Evolutionary conservation across 2,888 invertebrate species (phyloP), one percentile per base, ranked within the genome.

Genomic region (Rhingia campestris): DNA sequence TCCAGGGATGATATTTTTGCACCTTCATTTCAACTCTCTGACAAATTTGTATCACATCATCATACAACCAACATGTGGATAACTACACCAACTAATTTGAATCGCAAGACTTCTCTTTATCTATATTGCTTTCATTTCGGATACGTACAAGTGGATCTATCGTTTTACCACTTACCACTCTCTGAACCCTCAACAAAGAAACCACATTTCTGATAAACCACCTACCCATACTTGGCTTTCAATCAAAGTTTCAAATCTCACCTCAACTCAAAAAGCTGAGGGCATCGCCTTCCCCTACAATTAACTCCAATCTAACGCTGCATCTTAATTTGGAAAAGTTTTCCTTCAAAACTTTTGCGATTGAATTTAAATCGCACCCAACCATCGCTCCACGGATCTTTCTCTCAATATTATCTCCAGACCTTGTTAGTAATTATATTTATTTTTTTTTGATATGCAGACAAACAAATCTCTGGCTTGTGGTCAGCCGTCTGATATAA

Each of bases 301-400:
- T 81, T 81, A 75, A 75, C 63, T 69, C 58, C 41, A 49, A 61
- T 51, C 69, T 64, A 75, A 59, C 69, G 10, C 75, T 58, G 81
- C 81, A 69, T 81, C 69, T 69, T 81, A 63, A 81, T 63, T 56
- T 51, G 22, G 22, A 64, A 75, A 75, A 75, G 56, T 81, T 81
- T 63, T 35, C 1, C 6, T 14, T 5, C 22, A 81, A 30, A 80
- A 75, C 45, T 81, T 81, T 75, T 39, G n/a, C 56, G 43, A 81
- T 81, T 81, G 75, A 75, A 81, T 75, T 81, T 63, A 81, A 80
- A 75, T 70, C 69, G 69, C 39, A 51, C 43, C 45, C 67, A 69
- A 63, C 56, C 75, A 73, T 54, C 32, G 33, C 12, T 37, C 39
- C 14, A 9, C 10, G 6, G 10, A 6, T 6, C 37, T 4, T 32